Conservation (phyloP, 2,113 vertebrate species). For the Aviceda subcristata region DNA sequence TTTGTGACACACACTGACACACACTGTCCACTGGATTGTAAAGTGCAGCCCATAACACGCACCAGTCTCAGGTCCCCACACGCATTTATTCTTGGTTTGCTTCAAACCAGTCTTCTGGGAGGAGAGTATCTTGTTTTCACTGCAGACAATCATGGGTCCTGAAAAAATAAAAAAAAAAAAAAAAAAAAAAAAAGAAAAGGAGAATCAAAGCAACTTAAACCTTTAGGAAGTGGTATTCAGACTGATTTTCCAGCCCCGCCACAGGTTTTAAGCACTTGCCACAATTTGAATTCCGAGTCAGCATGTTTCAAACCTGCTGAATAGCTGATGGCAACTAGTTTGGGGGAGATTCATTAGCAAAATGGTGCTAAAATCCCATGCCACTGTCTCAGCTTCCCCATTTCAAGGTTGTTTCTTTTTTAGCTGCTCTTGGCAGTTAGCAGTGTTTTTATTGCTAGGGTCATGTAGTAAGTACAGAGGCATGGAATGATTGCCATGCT, state of each 20-base stretch:
- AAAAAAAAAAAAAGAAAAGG: no score
- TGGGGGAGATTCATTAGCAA: background rate
- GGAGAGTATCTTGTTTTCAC: background rate
- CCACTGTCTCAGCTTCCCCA: background rate
- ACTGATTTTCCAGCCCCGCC: background rate
- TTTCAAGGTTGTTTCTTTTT: background rate
- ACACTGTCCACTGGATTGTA: background rate
- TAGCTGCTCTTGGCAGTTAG: background rate
- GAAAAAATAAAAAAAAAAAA: no score
- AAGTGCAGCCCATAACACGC: background rate
- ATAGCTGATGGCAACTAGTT: background rate
- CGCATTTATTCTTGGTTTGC: background rate
- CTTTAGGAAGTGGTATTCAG: background rate
- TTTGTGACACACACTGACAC: fast-evolving
- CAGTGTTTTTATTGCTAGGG: background rate
- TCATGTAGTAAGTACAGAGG: background rate
- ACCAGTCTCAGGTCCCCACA: background rate
- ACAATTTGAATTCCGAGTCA: background rate
- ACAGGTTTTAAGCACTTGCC: background rate
- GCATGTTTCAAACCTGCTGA: background rate
- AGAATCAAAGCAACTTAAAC: background rate
- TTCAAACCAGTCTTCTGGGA: background rate
- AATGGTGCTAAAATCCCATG: background rate
- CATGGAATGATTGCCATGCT: conserved; percentile 16
- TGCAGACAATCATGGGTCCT: background rate